Evolutionary conservation across 1,140 invertebrate species (phyloP), one percentile per base, ranked within the genome.

Genomic region (Orussus abietinus): DNA sequence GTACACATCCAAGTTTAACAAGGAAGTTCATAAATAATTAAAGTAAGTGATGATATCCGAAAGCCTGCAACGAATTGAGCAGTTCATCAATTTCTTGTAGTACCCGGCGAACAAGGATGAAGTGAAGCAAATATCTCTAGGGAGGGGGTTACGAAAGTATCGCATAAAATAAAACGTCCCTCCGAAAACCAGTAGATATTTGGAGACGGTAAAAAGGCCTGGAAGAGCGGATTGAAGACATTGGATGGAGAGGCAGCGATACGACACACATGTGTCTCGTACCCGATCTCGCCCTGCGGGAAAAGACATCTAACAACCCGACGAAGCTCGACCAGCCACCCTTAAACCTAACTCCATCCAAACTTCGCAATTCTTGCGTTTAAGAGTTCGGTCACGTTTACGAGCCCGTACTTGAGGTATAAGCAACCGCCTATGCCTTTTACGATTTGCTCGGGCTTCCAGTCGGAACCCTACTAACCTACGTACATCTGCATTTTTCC

Each of bases 381-480:
- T 54, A 46, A 45, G 38, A 58, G 51, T 61, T 58, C 38, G 46
- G 53, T 61, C 58, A 61, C 55, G 55, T 58, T 58, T 58, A 55
- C 50, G 47, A 42, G 35, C 45, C 41, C 33, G 38, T 46, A 51
- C 39, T 21, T 2, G 5, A n/a, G 1, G 6, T n/a, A n/a, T n/a
- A n/a, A n/a, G 14, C 10, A 2, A 14, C 31, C 10, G 9, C 13
- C 9, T 4, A 9, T 14, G 31, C 13, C 9, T 33, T 33, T 14
- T 10, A 33, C 10, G 10, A 14, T 33, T 14, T n/a, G 5, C 31
- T 14, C n/a, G n/a, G n/a, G n/a, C n/a, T n/a, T n/a, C n/a, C n/a
- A n/a, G n/a, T n/a, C n/a, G n/a, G n/a, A n/a, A n/a, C n/a, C n/a
- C n/a, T n/a, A n/a, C n/a, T n/a, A n/a, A n/a, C n/a, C n/a, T n/a